A percentile compares a stretch with the other conserved stretches of the same genome.
Conservation (phyloP, 1,140 invertebrate species). For the Anastatus disparis region DNA sequence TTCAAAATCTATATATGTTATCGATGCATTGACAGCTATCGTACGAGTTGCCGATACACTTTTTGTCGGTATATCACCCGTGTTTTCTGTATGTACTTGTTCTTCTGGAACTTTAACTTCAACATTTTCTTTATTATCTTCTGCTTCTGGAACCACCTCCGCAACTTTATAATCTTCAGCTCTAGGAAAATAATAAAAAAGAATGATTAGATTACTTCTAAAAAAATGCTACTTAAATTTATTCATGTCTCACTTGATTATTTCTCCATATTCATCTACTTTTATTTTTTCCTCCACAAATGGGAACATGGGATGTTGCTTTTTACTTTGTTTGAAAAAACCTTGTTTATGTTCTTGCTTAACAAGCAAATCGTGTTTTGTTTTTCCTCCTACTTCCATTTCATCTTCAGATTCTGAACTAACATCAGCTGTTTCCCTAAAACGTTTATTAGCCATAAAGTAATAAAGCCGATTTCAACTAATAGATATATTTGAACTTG, state of each 20-base stretch:
- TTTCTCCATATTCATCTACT: conserved; percentile 95
- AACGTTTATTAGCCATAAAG: conserved; percentile 22
- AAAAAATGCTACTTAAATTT: background rate
- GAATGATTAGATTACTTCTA: too few species aligned
- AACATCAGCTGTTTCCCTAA: conserved; percentile 75
- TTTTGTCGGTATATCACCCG: conserved; percentile 87
- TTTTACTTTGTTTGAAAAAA: conserved; percentile 93
- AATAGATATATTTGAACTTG: background rate
- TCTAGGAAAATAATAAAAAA: conserved; percentile 58
- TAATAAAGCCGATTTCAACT: too few species aligned
- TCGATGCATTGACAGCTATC: conserved; percentile 84
- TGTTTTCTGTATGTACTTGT: conserved; percentile 67
- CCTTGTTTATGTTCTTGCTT: conserved; percentile 80
- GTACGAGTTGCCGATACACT: conserved; percentile 82
- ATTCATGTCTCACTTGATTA: conserved; percentile 72
- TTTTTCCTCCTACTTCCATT: conserved; percentile 80
- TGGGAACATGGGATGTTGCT: conserved; percentile 97
- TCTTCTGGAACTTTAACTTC: conserved; percentile 73
- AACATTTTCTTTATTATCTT: conserved; percentile 81
- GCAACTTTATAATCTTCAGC: conserved; percentile 89
- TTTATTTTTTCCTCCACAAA: conserved; percentile 93
- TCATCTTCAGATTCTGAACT: conserved; percentile 89
- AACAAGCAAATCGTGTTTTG: conserved; percentile 90
- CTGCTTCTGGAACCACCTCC: conserved; percentile 72
- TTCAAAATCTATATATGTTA: conserved; percentile 98